phyloP scores from a whole-genome alignment of 1,140 invertebrate genomes.

The Triops longicaudatus region DNA sequence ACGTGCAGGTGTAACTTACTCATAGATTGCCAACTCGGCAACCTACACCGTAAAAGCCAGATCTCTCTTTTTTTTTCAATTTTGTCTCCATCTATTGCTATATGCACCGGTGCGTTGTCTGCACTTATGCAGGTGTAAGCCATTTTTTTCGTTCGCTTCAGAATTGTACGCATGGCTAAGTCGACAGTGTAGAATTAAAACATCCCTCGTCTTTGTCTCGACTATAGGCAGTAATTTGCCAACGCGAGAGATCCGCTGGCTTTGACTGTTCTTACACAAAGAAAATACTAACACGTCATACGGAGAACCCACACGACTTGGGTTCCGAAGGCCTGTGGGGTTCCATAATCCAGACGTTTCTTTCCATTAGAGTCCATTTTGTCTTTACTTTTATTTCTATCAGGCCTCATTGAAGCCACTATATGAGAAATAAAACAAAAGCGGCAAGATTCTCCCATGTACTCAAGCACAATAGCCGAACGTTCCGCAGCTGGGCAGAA shows the following conservation, averaged over 20 bases:
- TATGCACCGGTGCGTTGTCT: neutral
- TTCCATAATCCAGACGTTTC: neutral
- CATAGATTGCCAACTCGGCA: constrained; percentile 7
- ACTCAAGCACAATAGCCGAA: neutral
- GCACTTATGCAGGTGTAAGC: neutral
- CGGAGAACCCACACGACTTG: neutral
- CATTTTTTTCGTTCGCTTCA: neutral
- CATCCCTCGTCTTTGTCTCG: neutral
- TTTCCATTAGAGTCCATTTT: neutral
- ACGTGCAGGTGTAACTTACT: constrained; percentile 11
- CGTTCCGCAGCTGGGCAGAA: constrained; percentile 4
- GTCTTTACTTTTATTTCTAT: neutral
- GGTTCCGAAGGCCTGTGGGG: neutral
- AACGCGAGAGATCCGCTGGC: neutral
- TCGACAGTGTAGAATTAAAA: neutral
- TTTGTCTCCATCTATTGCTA: neutral
- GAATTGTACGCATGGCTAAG: neutral
- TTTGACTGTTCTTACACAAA: neutral
- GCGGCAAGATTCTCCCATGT: neutral
- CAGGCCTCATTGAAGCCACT: neutral
- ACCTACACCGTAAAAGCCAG: too few relatives aligned
- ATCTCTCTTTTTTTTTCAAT: neutral
- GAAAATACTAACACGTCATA: neutral
- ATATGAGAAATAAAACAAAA: neutral
- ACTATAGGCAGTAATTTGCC: neutral